These are phyloP conservation scores for Psammodynastes pulverulentus DNA, from an alignment of 2,113 vertebrate genomes.

Conservation along the genomic window DNA sequence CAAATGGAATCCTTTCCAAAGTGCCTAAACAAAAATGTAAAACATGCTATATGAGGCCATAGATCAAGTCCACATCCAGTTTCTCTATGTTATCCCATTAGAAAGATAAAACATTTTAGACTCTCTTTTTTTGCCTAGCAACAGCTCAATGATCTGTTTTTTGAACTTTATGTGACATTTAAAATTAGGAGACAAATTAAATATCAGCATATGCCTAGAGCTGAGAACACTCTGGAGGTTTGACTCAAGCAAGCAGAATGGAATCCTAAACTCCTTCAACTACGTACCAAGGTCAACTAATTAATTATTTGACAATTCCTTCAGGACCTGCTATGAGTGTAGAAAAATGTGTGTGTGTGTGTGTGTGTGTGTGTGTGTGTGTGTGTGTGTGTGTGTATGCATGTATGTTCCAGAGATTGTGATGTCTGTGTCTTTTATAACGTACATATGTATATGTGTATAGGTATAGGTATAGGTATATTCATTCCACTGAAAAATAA, in stretches of 20 bases:
- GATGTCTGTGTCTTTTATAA: no score
- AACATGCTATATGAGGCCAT: constrained; percentile 74
- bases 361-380: background rate
- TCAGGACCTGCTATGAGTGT: constrained; percentile 80
- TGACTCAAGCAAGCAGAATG: constrained; percentile 77
- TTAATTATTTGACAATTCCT: constrained; percentile 89
- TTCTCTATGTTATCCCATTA: constrained; percentile 91
- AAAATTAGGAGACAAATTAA: constrained; percentile 90
- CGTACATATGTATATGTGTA: background rate
- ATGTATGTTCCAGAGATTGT: no score
- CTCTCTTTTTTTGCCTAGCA: constrained; percentile 68
- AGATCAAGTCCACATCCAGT: constrained; percentile 85
- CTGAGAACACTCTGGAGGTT: constrained; percentile 81
- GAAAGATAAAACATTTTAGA: constrained; percentile 91
- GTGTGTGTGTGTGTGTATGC: background rate
- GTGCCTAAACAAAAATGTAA: constrained; percentile 83
- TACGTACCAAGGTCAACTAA: constrained; percentile 85
- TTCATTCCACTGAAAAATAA: constrained; percentile 32
- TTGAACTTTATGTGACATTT: constrained; percentile 96
- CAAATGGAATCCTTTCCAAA: constrained; percentile 86
- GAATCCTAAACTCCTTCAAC: constrained; percentile 84
- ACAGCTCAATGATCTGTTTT: constrained; percentile 89
- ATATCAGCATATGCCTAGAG: constrained; percentile 83
- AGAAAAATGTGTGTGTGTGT: constrained; percentile 45
- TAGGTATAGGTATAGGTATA: background rate